These are phyloP conservation scores for Procambarus virginalis DNA, from an alignment of 1,140 invertebrate species.

Conservation along the genomic window DNA sequence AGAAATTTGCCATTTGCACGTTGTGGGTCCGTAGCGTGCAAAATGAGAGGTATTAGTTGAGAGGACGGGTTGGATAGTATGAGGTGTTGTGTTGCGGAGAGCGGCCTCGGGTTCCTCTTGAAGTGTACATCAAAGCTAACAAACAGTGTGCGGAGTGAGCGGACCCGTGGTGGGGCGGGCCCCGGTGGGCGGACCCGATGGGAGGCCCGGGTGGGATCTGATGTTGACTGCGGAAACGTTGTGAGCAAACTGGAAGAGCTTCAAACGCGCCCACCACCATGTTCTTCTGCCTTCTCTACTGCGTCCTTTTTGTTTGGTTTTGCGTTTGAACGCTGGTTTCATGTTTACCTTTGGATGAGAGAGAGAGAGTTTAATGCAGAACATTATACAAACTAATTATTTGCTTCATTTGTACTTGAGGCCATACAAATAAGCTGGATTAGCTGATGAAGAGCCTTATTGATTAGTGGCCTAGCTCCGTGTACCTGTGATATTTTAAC, in stretches of 20 bases:
- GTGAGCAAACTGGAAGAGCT: not conserved
- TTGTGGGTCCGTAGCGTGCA: too few species aligned
- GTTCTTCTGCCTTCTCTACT: not conserved
- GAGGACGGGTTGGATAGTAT: too few species aligned
- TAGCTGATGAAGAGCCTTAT: too few species aligned
- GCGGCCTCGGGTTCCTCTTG: not conserved
- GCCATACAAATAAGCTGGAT: too few species aligned
- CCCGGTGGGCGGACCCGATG: not conserved
- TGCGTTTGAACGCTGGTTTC: not conserved
- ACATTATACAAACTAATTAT: too few species aligned
- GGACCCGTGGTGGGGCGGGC: not conserved
- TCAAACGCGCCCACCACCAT: not conserved
- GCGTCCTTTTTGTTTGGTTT: not conserved
- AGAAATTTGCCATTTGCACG: too few species aligned
- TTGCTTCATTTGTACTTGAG: too few species aligned
- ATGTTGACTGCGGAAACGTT: not conserved
- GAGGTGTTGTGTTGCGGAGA: not conserved
- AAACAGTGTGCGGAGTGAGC: not conserved
- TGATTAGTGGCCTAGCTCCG: too few species aligned
- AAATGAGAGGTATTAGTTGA: too few species aligned
- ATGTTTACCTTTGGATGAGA: not conserved
- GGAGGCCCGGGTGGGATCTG: not conserved
- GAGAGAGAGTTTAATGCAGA: not conserved
- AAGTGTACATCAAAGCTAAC: slow-evolving; percentile 11
- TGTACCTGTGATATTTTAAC: too few species aligned